Evolutionary conservation across 2,888 invertebrate genomes (phyloP).

Genomic region (Heliconius ismenius): DNA sequence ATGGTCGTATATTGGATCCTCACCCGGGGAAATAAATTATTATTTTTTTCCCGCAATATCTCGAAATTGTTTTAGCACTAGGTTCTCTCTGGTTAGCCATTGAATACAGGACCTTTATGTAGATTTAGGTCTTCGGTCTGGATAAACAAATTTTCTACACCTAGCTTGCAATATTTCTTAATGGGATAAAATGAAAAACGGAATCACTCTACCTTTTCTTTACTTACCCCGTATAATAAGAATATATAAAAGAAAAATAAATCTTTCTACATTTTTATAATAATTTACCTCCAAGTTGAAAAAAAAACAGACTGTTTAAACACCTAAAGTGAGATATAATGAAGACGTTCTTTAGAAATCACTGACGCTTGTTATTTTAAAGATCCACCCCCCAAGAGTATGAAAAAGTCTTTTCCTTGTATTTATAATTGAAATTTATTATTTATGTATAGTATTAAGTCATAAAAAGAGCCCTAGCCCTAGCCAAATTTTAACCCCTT

Average conservation of each 20-base stretch:
- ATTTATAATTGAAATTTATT: not conserved
- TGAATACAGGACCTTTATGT: not conserved
- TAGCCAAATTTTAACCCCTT: no score
- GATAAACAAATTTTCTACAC: not conserved
- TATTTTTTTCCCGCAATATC: no score
- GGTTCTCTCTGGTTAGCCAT: not conserved
- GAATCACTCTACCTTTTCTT: not conserved
- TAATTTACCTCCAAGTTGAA: not conserved
- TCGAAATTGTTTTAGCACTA: no score
- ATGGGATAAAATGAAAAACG: not conserved
- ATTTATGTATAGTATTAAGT: no score
- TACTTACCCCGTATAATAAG: not conserved
- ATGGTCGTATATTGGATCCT: no score
- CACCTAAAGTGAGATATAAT: conserved; percentile 20
- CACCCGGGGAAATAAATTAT: no score
- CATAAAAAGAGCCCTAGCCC: no score
- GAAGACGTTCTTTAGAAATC: conserved; percentile 17
- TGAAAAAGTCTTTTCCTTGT: not conserved
- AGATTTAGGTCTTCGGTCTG: not conserved
- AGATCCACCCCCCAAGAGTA: conserved; percentile 7
- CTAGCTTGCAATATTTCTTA: not conserved
- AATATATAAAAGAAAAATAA: conserved; percentile 1
- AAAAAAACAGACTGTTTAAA: conserved; percentile 17
- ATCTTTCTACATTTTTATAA: conserved; percentile 2
- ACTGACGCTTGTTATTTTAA: conserved; percentile 15